These are phyloP conservation scores for Etheostoma nigrum DNA, from an alignment of 2,797 vertebrate species.

Conservation along the genomic window DNA sequence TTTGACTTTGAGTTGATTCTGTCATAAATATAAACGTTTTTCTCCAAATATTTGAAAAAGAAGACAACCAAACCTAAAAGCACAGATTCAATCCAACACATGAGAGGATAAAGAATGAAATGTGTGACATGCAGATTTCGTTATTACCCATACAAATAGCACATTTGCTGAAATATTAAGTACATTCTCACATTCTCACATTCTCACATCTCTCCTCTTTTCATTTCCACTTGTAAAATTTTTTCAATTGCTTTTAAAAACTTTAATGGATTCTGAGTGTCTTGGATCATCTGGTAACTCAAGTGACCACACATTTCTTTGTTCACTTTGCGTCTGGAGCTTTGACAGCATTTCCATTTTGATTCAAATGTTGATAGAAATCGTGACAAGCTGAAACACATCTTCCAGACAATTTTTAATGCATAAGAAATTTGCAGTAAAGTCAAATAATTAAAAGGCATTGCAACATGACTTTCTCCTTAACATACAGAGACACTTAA, in stretches of 20 bases:
- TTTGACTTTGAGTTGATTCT: background rate
- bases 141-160: background rate
- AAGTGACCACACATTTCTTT: background rate
- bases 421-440: background rate
- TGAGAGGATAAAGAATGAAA: background rate
- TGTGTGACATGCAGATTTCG: background rate
- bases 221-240: background rate
- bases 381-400: background rate
- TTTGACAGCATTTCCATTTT: conserved; percentile 14
- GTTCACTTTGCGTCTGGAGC: conserved; percentile 6
- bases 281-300: background rate
- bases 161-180: background rate
- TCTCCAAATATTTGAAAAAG: background rate
- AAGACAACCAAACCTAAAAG: background rate
- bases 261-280: background rate
- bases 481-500: background rate
- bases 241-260: background rate
- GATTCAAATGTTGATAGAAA: background rate
- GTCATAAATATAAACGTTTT: too few species aligned
- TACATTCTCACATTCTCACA: background rate
- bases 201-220: background rate
- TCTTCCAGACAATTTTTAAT: background rate
- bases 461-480: background rate
- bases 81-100: background rate
- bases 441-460: background rate